Evolutionary conservation across 1,140 invertebrate genomes (phyloP).

Genomic region (Saxidomus purpurata): DNA sequence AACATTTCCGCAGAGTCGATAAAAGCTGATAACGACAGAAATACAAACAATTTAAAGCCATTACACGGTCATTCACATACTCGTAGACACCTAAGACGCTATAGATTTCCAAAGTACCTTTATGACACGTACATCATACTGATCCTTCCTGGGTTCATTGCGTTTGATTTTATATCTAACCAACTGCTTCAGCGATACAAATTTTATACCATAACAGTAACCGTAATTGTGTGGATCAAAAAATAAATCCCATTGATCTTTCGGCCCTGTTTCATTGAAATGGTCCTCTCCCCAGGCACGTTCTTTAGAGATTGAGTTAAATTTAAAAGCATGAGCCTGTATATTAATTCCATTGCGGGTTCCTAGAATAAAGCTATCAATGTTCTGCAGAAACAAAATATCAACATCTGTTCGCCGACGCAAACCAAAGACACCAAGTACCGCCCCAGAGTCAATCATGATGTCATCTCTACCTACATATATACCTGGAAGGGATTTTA

Average conservation of each 20-base stretch:
- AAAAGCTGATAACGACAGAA: too few species aligned
- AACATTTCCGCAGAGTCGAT: too few species aligned
- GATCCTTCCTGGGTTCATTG: too few species aligned
- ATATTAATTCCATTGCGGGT: background rate
- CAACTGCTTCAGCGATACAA: background rate
- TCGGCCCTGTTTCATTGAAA: background rate
- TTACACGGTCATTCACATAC: too few species aligned
- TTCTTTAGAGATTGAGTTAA: background rate
- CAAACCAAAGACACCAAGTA: too few species aligned
- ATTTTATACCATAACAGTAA: conserved; percentile 7
- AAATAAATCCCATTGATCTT: background rate
- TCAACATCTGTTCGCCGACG: too few species aligned
- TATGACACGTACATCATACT: background rate
- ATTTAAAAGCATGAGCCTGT: background rate
- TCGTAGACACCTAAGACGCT: too few species aligned
- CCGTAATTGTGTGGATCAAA: background rate
- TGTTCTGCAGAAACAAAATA: too few species aligned
- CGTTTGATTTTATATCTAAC: background rate
- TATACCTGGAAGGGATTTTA: background rate
- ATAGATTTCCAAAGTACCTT: background rate
- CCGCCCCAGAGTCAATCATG: background rate
- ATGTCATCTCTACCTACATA: background rate
- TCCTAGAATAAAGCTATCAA: background rate
- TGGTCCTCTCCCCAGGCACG: too few species aligned
- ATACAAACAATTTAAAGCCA: too few species aligned